phyloP scores from a whole-genome alignment of 2,113 vertebrate genomes.

The Hippopotamus amphibius region DNA sequence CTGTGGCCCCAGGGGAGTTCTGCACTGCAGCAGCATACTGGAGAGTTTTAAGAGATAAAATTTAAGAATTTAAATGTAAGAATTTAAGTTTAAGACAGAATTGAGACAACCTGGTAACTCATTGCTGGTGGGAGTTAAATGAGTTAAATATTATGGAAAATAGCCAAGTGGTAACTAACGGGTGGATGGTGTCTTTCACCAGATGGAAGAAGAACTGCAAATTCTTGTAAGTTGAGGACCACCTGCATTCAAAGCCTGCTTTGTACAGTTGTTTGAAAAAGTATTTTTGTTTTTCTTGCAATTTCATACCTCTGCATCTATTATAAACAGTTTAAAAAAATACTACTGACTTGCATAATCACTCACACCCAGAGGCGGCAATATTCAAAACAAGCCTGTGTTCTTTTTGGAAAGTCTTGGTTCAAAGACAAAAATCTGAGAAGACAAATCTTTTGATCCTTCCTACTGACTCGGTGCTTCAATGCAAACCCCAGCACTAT shows the following conservation, averaged over 20 bases:
- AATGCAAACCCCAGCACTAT: constrained; percentile 5
- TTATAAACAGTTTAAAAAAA: constrained; percentile 49
- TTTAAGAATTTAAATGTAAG: not conserved
- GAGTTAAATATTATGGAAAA: not conserved
- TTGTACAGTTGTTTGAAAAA: constrained; percentile 55
- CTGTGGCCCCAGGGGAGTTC: accelerated
- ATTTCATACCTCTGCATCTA: constrained; percentile 67
- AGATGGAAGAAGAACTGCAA: not conserved
- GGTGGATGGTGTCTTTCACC: not conserved
- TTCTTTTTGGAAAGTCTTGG: constrained; percentile 75
- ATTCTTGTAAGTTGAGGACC: not conserved
- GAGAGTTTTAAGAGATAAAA: not conserved
- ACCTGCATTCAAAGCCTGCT: constrained; percentile 46
- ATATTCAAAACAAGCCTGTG: constrained; percentile 78
- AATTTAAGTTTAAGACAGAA: not conserved
- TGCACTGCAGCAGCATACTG: not conserved
- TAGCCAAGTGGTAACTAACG: not conserved
- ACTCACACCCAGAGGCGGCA: constrained; percentile 71
- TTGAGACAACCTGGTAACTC: not conserved
- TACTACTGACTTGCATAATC: constrained; percentile 67
- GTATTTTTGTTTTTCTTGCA: constrained; percentile 65
- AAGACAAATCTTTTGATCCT: constrained; percentile 74
- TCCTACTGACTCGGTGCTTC: constrained; percentile 24
- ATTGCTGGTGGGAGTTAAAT: not conserved
- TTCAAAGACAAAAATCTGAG: constrained; percentile 77